A percentile compares a stretch with the other conserved stretches of the same genome.
Conservation (phyloP, 2,113 vertebrate species). For the Mugil cephalus region DNA sequence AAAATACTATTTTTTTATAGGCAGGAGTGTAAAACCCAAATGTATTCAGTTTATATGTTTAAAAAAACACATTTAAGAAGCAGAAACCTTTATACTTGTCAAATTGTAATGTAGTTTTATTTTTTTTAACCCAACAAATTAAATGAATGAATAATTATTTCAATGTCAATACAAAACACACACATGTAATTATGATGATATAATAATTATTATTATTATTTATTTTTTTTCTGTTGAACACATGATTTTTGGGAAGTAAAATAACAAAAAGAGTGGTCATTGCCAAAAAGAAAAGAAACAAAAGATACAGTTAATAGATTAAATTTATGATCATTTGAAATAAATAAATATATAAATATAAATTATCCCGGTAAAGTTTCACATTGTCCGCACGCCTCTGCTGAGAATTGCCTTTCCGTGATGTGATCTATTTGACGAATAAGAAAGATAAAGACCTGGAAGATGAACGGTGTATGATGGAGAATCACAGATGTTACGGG, state of each 20-base stretch:
- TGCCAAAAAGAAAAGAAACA: not conserved
- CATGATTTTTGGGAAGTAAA: no score
- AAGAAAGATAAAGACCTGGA: constrained; percentile 63
- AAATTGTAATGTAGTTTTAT: not conserved
- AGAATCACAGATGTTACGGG: constrained; percentile 77
- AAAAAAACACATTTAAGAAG: not conserved
- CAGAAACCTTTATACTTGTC: not conserved
- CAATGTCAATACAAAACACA: not conserved
- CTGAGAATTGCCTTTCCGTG: constrained; percentile 31
- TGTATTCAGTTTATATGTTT: not conserved
- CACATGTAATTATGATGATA: no score
- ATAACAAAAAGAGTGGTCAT: not conserved
- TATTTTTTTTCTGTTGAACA: no score
- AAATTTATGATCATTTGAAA: constrained; percentile 37
- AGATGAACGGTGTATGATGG: constrained; percentile 68
- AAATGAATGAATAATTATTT: not conserved
- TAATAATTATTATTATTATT: not conserved
- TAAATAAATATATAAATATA: constrained; percentile 3
- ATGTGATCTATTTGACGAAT: constrained; percentile 55
- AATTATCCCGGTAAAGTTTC: constrained; percentile 30
- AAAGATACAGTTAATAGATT: constrained; percentile 1
- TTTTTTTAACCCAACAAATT: not conserved
- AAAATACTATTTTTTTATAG: no score
- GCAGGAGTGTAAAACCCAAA: no score
- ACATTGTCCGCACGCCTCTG: constrained; percentile 17